Base-by-base conservation (phyloP, 2,888 invertebrate genomes). In the Lamellibrachia columna region DNA sequence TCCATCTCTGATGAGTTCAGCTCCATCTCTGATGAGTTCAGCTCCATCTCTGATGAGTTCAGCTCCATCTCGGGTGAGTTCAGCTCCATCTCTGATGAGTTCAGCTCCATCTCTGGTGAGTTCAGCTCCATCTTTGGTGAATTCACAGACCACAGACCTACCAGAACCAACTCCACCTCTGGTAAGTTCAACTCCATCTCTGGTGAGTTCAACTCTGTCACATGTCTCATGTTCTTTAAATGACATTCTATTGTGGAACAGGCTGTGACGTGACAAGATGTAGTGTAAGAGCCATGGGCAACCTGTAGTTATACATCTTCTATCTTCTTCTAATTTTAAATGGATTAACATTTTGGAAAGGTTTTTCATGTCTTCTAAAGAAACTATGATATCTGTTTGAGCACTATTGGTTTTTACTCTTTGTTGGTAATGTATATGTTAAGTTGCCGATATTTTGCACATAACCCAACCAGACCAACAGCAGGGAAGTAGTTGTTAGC, bases 41-140 rank as follows among this genome's bases (percentile, higher is more conserved):
- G 11, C 52, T 28, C 15, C n/a, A n/a, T 53, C 52, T 11, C 55
- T 15, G 53, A 1, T 40, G 40, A 1, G 40, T 40, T 92, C 99
- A 99, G 96, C 97, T 99, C 40, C 99, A 99, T 97, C 97, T 99
- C 92, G 99, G 99, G 98, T 98, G 96, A 96, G 96, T 92, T 91
- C 28, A 52, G 11, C 15, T 90, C 15, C 53, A 15, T 53, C 52
- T 28, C 55, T 15, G 53, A 4, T 40, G 28, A 6, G 22, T 75
- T 92, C 99, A 99, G 96, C 97, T 99, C 40, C 99, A 99, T 97
- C 97, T 99, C 92, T 99, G 99, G 98, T 98, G 96, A 96, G 96
- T 92, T 91, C 28, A 52, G 11, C 15, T 90, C 15, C 53, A 15
- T 53, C 52, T 28, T 55, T 15, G 53, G n/a, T 40, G 28, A 6